Evolutionary conservation across 2,797 vertebrate species (phyloP).

Genomic region (Ptychobarbus kaznakovi): DNA sequence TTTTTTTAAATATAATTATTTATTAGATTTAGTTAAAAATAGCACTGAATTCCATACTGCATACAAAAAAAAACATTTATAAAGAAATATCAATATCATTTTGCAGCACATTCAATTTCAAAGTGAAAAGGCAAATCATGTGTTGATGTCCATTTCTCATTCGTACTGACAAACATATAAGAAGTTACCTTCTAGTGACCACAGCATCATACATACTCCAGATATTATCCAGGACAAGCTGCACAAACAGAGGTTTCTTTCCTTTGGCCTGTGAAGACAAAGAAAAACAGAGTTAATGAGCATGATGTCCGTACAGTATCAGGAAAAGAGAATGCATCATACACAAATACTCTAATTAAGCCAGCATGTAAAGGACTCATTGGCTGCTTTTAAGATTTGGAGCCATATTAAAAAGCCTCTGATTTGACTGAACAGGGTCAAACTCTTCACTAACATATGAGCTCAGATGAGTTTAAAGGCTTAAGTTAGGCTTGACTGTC

Average conservation of each 20-base stretch:
- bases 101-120: neutral
- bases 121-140: neutral
- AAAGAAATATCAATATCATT: neutral
- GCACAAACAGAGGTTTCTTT: conserved; percentile 95
- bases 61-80: neutral
- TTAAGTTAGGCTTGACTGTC: conserved; percentile 4
- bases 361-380: neutral
- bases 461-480: conserved; percentile 36
- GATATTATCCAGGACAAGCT: conserved; percentile 94
- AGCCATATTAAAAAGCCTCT: neutral
- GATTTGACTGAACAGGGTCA: conserved; percentile 46
- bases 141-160: neutral
- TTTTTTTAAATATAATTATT: too few relatives aligned
- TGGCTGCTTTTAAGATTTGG: neutral
- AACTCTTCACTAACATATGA: conserved; percentile 12
- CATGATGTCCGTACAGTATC: neutral
- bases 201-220: conserved; percentile 97
- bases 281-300: conserved; percentile 19
- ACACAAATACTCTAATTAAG: neutral
- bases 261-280: conserved; percentile 85
- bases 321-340: neutral
- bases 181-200: conserved; percentile 82
- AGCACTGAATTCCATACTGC: neutral
- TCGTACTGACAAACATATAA: neutral
- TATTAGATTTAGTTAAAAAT: neutral